Evolutionary conservation across 2,113 vertebrate species (phyloP), one percentile per base, ranked within the genome.

Genomic region (Tenrec ecaudatus): DNA sequence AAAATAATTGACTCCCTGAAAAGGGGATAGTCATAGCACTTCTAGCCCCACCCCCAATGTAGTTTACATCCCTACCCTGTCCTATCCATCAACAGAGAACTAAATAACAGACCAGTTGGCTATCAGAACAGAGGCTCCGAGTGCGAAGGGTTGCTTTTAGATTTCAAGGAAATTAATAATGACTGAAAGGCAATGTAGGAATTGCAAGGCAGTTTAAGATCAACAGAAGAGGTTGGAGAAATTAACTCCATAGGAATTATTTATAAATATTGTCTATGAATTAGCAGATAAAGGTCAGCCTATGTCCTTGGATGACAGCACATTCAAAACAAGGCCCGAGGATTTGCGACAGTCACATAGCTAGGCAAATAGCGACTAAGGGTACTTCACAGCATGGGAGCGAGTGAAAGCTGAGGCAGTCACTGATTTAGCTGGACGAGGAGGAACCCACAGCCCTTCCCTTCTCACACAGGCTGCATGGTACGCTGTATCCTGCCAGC

Each of bases 191-290:
- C 66, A 94, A 71, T 66, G 40, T 53, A 60, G 33, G 92, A 88
- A 80, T 86, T 92, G 2, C 36, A 94, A 92, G 60, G n/a, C 27
- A 88, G 20, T n/a, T 83, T 17, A 87, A 88, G 38, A 92, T 80
- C 62, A 86, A 60, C 19, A 53, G 12, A 89, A 88, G 29, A 88
- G 53, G 3, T 0, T 94, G 14, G 20, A 68, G 75, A 83, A 86
- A 93, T 86, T 79, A 75, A 22, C 11, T 27, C 25, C 57, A 82
- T 29, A 92, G 87, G 90, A 91, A 79, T 76, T 33, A 95, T 88
- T 94, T 91, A 69, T 23, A 79, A 92, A 78, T 58, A 62, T 58
- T 86, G 38, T 16, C 17, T 73, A 73, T 83, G 58, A 83, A 14
- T 81, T 75, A 80, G 33, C 40, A 76, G 57, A 82, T 86, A 83